A percentile compares a stretch with the other conserved stretches of the same genome.
These are phyloP conservation scores for Falco berigora DNA, from an alignment of 2,797 vertebrate genomes.

Conservation along the genomic window DNA sequence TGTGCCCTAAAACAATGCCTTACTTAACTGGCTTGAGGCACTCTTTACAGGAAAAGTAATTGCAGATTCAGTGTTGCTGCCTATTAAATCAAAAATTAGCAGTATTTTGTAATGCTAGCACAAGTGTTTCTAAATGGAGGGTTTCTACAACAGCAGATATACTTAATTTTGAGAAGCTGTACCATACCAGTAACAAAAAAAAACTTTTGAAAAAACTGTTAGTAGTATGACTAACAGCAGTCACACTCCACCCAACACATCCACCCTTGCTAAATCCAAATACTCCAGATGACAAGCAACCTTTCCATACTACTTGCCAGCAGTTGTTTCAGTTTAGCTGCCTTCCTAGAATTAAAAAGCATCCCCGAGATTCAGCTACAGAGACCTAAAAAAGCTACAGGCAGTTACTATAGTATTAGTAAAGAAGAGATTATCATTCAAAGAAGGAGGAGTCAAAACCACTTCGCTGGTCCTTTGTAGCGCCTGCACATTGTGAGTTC, in stretches of 20 bases:
- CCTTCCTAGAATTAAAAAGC: not conserved
- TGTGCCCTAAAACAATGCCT: not conserved
- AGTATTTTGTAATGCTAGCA: not conserved
- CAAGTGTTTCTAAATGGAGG: not conserved
- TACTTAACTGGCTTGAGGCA: not conserved
- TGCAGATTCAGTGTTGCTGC: not conserved
- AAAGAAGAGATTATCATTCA: not conserved
- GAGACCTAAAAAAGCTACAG: not conserved
- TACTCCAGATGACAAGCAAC: slow-evolving; percentile 54
- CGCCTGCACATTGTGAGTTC: not conserved
- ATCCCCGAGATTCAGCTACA: not conserved
- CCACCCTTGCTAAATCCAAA: slow-evolving; percentile 17
- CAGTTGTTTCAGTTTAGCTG: not conserved
- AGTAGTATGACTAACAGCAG: slow-evolving; percentile 45
- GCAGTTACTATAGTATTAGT: not conserved
- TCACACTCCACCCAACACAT: slow-evolving; percentile 59
- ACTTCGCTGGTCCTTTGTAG: not conserved
- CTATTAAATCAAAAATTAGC: not conserved
- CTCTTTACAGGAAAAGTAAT: not conserved
- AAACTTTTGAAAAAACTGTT: not conserved
- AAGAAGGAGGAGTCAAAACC: not conserved
- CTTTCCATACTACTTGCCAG: slow-evolving; percentile 14
- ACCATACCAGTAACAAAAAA: not conserved
- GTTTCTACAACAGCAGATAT: not conserved
- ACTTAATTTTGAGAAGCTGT: not conserved